Base-by-base conservation (phyloP, 2,888 invertebrate species). In the Helicoverpa assulta region DNA sequence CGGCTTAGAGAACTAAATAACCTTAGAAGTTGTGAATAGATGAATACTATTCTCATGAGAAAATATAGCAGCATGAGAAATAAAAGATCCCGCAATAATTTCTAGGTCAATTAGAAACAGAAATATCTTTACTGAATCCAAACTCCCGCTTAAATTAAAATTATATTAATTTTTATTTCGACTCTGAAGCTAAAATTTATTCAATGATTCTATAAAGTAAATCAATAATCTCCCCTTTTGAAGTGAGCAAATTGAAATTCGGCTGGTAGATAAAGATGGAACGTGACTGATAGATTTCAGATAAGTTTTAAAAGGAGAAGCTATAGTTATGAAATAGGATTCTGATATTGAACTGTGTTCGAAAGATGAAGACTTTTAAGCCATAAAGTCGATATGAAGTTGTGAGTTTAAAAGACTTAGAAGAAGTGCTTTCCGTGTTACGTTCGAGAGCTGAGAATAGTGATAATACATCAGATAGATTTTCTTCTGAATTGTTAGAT, bases 241-340 rank as follows among this genome's bases (percentile, higher is more conserved):
- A 67, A 60, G 14, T 10, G 4, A 19, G 12, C 33, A 70, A 67
- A 74, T 79, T 75, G 52, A 79, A 77, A 79, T 70, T 79, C 56
- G 53, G 37, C 50, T 19, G 33, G 58, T 64, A 70, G 57, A 66
- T 76, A 69, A 69, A 76, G 72, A 69, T 71, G 54, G 53, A 18
- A 79, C 80, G 66, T 80, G 80, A 12, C 59, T 54, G 61, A 73
- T 72, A 69, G 76, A 72, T 65, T 72, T 26, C 16, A 33, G 58
- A 54, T 76, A 63, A 71, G 61, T 59, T 66, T 61, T n/a, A 55
- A 69, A 78, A 69, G 19, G 54, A 70, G 40, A 40, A 52, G n/a
- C 53, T 60, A 26, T 64, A 67, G 50, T 61, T 71, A 64, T 68
- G 54, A 64, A 53, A 61, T 37, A 56, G 8, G 51, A 54, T 68